phyloP scores from a whole-genome alignment of 2,113 vertebrate genomes.

The Cebus imitator region DNA sequence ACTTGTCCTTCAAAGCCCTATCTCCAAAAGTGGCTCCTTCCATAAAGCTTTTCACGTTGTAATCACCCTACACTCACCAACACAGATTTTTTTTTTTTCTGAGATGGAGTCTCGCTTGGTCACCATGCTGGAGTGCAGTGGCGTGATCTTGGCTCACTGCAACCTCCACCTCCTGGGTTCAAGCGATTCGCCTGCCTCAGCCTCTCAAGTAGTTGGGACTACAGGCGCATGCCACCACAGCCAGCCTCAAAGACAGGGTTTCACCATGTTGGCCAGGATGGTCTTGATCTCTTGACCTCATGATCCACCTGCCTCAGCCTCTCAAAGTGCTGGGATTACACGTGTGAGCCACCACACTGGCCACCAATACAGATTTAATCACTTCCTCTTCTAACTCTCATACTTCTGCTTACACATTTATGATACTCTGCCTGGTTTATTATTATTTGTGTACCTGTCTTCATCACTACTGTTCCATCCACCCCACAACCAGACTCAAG shows the following conservation, averaged over 20 bases:
- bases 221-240: rapidly evolving
- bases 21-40: neutral
- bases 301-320: too few relatives aligned
- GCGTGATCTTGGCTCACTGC: too few relatives aligned
- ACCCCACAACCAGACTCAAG: neutral
- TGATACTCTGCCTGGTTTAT: neutral
- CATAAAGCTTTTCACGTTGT: neutral
- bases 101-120: too few relatives aligned
- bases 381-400: neutral
- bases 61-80: neutral
- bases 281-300: too few relatives aligned
- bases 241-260: too few relatives aligned
- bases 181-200: too few relatives aligned
- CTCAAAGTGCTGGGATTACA: too few relatives aligned
- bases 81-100: neutral
- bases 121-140: too few relatives aligned
- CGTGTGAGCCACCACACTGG: too few relatives aligned
- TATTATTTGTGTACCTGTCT: neutral
- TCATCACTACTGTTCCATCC: neutral
- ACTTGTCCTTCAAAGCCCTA: neutral
- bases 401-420: neutral
- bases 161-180: too few relatives aligned
- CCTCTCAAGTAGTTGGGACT: too few relatives aligned
- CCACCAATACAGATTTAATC: neutral
- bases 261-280: too few relatives aligned